These are phyloP conservation scores for Formica aserva DNA, from an alignment of 2,888 invertebrate species.

Conservation along the genomic window DNA sequence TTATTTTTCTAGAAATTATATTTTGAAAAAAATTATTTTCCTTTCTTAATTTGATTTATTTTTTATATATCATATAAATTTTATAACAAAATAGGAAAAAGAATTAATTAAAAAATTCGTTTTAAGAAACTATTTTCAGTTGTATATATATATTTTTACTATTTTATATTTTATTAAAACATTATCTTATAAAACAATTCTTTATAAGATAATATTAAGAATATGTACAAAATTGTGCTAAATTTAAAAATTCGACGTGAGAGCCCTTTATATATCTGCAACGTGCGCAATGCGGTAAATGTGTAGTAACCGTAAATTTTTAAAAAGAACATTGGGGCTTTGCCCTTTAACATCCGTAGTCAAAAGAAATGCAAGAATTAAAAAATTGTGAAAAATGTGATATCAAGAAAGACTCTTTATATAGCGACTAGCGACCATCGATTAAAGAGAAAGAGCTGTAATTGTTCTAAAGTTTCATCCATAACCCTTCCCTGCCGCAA, in stretches of 20 bases:
- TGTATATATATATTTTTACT: not conserved
- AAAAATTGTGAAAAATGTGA: not conserved
- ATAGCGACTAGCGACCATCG: not conserved
- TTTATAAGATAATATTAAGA: too few relatives aligned
- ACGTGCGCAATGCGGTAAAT: conserved; percentile 20
- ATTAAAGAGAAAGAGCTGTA: not conserved
- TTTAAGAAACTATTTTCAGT: not conserved
- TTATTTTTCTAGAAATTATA: not conserved
- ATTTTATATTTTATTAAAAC: too few relatives aligned
- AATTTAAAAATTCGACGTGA: conserved; percentile 8
- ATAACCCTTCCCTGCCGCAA: conserved; percentile 62
- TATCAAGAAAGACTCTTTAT: not conserved
- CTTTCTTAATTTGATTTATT: not conserved
- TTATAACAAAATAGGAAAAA: not conserved
- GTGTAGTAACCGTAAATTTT: not conserved
- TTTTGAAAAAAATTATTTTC: not conserved
- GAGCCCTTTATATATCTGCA: conserved; percentile 7
- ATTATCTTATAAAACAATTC: too few relatives aligned
- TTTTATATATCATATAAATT: not conserved
- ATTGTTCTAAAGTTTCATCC: conserved; percentile 26
- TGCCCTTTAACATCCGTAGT: not conserved
- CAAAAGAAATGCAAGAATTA: not conserved
- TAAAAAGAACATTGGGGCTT: too few relatives aligned
- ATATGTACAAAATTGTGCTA: not conserved
- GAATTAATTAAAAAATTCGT: not conserved